Evolutionary conservation across 2,113 vertebrate genomes (phyloP), one percentile per base, ranked within the genome.

Genomic region (Ciconia boyciana): DNA sequence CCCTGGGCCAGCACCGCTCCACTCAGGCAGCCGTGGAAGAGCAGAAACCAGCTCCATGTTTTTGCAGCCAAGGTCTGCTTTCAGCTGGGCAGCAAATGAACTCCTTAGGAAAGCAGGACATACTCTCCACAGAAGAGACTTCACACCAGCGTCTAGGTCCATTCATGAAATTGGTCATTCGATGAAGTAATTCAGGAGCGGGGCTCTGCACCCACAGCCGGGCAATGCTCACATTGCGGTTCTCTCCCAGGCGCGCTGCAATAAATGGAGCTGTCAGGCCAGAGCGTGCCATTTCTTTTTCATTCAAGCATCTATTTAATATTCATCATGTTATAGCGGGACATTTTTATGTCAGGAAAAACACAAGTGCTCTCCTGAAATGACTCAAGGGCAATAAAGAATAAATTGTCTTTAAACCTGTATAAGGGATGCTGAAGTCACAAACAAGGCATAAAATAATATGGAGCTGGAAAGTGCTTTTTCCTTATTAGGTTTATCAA

Each of bases 331-430:
- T 71, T 90, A 89, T 34, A 81, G 81, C 69, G 70, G 94, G 68
- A 66, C 94, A 90, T 96, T 93, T 97, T 97, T 95, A 97, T 96
- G 87, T 94, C 29, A n/a, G 92, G 88, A 95, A 94, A 97, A 96
- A 89, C 86, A 94, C 60, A 92, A 96, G 95, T 90, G 71, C 92
- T 98, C 94, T 96, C 97, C 98, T 55, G 49, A 97, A 97, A 97
- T 93, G 96, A 98, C 93, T 94, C 92, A 83, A 95, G 93, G 84
- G 87, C 90, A 96, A 94, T 97, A 98, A 98, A 93, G 96, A 91
- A 97, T 97, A 96, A 98, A 98, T 98, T 96, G 95, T 97, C 82
- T 98, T 98, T 97, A 98, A 98, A 98, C 89, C 36, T 44, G 58
- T 72, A 68, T 82, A 76, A 95, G 61, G 82, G 64, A 94, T 95